Conservation (phyloP, 1,140 invertebrate genomes). For the Dendroctonus ponderosae region DNA sequence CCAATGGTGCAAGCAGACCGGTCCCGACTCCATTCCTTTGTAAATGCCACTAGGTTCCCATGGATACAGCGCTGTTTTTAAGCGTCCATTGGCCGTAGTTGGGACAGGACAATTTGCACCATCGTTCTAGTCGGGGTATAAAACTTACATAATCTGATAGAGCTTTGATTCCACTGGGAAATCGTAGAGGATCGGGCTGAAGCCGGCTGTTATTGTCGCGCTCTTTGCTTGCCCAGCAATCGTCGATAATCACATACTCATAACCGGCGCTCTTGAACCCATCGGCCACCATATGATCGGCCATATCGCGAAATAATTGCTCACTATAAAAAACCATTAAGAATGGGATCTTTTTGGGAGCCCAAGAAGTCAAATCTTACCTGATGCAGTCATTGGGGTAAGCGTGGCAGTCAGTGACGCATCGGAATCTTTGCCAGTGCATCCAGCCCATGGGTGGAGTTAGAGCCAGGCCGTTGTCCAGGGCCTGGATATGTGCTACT, state of each 20-base stretch:
- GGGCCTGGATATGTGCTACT: constrained; percentile 14
- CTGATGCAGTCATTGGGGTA: constrained; percentile 70
- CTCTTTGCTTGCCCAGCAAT: constrained; percentile 79
- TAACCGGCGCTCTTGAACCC: constrained; percentile 81
- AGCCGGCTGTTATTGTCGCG: constrained; percentile 66
- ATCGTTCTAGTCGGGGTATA: neutral
- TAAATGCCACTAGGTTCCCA: too few species aligned
- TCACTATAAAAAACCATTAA: constrained; percentile 63
- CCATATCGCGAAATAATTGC: constrained; percentile 73
- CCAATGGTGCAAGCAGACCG: too few species aligned
- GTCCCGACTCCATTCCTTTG: too few species aligned
- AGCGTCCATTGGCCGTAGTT: too few species aligned
- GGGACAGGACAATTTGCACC: too few species aligned
- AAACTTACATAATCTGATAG: constrained; percentile 78
- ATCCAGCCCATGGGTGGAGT: constrained; percentile 80
- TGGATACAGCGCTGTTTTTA: too few species aligned
- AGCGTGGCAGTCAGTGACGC: constrained; percentile 65
- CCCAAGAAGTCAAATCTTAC: constrained; percentile 25
- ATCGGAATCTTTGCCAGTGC: constrained; percentile 72
- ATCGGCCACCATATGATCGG: constrained; percentile 72
- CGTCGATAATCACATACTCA: constrained; percentile 84
- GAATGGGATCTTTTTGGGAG: neutral
- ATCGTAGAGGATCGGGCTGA: constrained; percentile 70
- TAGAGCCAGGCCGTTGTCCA: constrained; percentile 61
- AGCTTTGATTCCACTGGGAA: constrained; percentile 79